Percentiles rank a stretch among this genome's conserved stretches.
Evolutionary conservation across 2,888 invertebrate species (phyloP).

Genomic region (Hemithea aestivaria): DNA sequence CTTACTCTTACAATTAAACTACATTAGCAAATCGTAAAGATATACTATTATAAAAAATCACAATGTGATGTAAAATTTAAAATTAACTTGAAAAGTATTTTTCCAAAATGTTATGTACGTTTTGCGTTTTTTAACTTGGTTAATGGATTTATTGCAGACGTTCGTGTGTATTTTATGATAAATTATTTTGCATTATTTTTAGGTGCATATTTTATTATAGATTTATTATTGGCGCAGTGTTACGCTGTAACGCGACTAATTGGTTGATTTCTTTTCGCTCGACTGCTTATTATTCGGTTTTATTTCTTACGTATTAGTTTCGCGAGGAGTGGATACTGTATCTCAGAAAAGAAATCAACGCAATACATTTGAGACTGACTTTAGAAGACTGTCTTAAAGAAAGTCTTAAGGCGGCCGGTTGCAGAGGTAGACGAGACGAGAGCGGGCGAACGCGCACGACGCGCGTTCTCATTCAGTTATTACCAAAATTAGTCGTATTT

Average conservation of each 20-base stretch:
- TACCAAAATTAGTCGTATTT: slow-evolving; percentile 42
- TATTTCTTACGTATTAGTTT: slow-evolving; percentile 34
- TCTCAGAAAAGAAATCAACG: slow-evolving; percentile 67
- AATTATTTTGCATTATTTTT: slow-evolving; percentile 64
- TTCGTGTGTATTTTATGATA: slow-evolving; percentile 58
- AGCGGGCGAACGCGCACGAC: slow-evolving; percentile 13
- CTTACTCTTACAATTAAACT: slow-evolving; percentile 38
- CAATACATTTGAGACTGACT: slow-evolving; percentile 78
- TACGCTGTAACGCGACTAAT: slow-evolving; percentile 38
- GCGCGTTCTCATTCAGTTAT: slow-evolving; percentile 38
- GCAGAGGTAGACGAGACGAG: slow-evolving; percentile 24
- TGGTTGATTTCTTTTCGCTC: slow-evolving; percentile 42
- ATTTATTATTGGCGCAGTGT: slow-evolving; percentile 35
- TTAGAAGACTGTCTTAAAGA: slow-evolving; percentile 77
- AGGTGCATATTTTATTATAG: slow-evolving; percentile 46
- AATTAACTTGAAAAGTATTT: slow-evolving; percentile 75
- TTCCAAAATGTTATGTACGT: slow-evolving; percentile 66
- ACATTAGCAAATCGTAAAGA: slow-evolving; percentile 49
- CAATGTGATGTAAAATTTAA: slow-evolving; percentile 76
- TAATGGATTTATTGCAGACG: slow-evolving; percentile 52
- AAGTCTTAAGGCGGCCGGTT: slow-evolving; percentile 28
- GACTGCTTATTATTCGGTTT: slow-evolving; percentile 41
- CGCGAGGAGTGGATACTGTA: slow-evolving; percentile 47
- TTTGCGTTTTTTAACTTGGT: slow-evolving; percentile 69
- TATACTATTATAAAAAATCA: slow-evolving; percentile 63